Base-by-base conservation (phyloP, 2,113 vertebrate species). In the Otolemur garnettii region DNA sequence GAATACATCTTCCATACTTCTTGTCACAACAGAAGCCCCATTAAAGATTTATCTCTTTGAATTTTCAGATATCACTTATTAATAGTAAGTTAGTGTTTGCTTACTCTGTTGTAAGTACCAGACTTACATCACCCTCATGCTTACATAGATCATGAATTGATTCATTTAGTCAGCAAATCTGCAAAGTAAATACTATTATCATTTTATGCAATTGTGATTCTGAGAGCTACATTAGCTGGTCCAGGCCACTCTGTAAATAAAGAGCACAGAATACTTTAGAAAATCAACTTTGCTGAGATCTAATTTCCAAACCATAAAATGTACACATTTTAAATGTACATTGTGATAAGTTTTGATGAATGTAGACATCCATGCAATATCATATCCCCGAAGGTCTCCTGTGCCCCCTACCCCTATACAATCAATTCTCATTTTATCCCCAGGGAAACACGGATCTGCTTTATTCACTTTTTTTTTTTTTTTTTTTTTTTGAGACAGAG, bases 201-300 rank as follows among this genome's bases (percentile, higher is more conserved):
- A 72, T 89, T 88, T 96, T 60, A 68, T 87, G 45, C 86, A 91
- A 55, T 38, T 53, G 50, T 59, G 45, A 33, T 72, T 85, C 62
- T 71, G 5, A 81, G 79, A 1, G 42, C 59, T 55, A 35, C 74
- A 30, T 93, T 13, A 69, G 28, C n/a, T 78, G 30, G 33, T 59
- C 8, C 33, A 92, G n/a, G 18, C 17, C 19, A 35, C 28, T 82
- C 22, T 75, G 10, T 91, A 79, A 94, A n/a, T 30, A 15, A 79
- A 64, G 84, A 79, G 6, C 74, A 64, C 24, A 79, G n/a, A 84
- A 64, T 86, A 66, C 62, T 62, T 35, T 35, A 21, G 24, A 93
- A 82, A 85, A 18, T 86, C 8, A 59, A 69, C 28, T 77, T 82
- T 30, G 62, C 53, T 64, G n/a, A 88, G 45, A 7, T 77, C 30